phyloP scores from a whole-genome alignment of 2,888 invertebrate species.

The Steinernema hermaphroditum region DNA sequence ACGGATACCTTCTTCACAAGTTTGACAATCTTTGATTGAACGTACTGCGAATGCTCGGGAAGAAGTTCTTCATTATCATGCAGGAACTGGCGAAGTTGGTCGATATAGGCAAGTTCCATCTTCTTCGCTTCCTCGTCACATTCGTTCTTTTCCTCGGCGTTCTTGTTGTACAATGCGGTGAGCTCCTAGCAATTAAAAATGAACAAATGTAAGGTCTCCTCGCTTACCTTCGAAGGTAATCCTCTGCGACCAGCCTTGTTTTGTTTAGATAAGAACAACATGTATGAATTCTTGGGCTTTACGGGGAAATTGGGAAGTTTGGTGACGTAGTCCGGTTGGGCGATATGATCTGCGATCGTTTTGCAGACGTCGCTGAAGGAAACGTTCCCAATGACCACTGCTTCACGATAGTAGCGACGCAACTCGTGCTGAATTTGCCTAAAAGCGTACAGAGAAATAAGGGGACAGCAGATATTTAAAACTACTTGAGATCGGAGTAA shows the following conservation, averaged over 20 bases:
- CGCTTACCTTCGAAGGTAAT: neutral
- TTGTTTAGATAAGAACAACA: neutral
- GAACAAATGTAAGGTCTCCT: too few species aligned
- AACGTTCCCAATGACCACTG: neutral
- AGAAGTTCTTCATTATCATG: neutral
- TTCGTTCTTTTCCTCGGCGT: constrained; percentile 7
- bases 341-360: neutral
- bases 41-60: constrained; percentile 7
- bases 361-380: neutral
- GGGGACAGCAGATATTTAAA: too few species aligned
- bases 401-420: constrained; percentile 6
- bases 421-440: constrained; percentile 2
- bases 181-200: neutral
- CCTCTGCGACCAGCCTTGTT: neutral
- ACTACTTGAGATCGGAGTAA: neutral
- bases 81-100: neutral
- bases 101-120: neutral
- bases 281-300: constrained; percentile 1
- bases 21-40: neutral
- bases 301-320: neutral
- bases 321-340: constrained; percentile 10
- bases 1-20: neutral
- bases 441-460: too few species aligned
- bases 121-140: neutral
- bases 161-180: constrained; percentile 1